Base-by-base conservation (phyloP, 2,888 invertebrate genomes). In the Uropetala carovei region DNA sequence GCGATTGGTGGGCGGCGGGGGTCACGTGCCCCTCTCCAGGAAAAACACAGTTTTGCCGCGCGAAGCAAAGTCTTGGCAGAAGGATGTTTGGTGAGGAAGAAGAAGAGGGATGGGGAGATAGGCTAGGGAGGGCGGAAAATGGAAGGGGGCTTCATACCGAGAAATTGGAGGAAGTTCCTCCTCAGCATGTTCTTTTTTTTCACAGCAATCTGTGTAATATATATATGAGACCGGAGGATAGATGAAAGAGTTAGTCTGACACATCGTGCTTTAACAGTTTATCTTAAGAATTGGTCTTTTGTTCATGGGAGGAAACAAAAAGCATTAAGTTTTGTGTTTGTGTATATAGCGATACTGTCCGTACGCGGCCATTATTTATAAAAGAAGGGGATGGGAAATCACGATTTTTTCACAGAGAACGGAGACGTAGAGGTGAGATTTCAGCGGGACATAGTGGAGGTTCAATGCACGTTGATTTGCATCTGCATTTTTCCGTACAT, bases 11-110 rank as follows among this genome's bases (percentile, higher is more conserved):
- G 27, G 27, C 22, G 75, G 75, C 14, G 75, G 43, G 75, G 22
- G 27, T 75, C 75, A 75, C 75, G 75, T 75, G 75, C 10, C 75
- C 27, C 75, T 43, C 75, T 13, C 27, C 75, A 13, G 27, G 75
- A 75, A 75, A 75, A 10, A 13, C 22, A 27, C 75, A 75, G 75
- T 75, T 75, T 75, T 27, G 75, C 68, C 68, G 68, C 68, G 68
- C 27, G 10, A 75, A 13, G 27, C 75, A 27, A 22, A 13, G 22
- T 75, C 22, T 43, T 5, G 43, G 43, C 43, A 5, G 43, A 43
- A 43, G 43, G 43, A 5, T 43, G 43, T 43, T 43, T 43, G 43
- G 43, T 27, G 75, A 11, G 18, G 75, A 10, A 22, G 22, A 75
- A 13, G 27, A 75, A 27, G 7, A 68, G 60, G 60, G 60, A 7